Evolutionary conservation across 2,888 invertebrate genomes (phyloP).

Genomic region (Malthinus seriepunctatus): DNA sequence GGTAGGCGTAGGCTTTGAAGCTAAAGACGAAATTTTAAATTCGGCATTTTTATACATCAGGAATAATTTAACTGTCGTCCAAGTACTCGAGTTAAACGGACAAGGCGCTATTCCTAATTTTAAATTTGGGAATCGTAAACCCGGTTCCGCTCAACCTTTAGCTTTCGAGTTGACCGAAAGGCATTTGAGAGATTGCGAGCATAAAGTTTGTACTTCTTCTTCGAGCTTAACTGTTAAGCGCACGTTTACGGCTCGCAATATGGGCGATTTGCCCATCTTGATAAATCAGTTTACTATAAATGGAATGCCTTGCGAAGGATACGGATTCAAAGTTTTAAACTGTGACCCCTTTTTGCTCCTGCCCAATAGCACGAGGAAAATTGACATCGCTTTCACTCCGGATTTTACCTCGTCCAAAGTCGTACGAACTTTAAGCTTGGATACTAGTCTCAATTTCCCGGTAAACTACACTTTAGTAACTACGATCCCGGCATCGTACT

Average conservation of each 20-base stretch:
- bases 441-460: constrained; percentile 63
- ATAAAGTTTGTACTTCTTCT: constrained; percentile 46
- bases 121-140: constrained; percentile 84
- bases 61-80: constrained; percentile 92
- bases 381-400: constrained; percentile 87
- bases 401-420: constrained; percentile 82
- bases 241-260: constrained; percentile 84
- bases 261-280: constrained; percentile 85
- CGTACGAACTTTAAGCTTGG: constrained; percentile 64
- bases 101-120: constrained; percentile 86
- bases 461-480: constrained; percentile 74
- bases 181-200: constrained; percentile 62
- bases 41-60: constrained; percentile 65
- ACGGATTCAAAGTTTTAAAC: constrained; percentile 77
- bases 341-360: constrained; percentile 71
- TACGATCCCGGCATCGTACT: constrained; percentile 61
- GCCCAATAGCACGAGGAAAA: constrained; percentile 74
- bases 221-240: constrained; percentile 77
- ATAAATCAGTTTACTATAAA: constrained; percentile 71
- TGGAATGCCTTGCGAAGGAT: constrained; percentile 72
- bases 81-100: constrained; percentile 80
- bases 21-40: constrained; percentile 52
- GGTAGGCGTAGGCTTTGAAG: constrained; percentile 57
- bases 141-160: constrained; percentile 75
- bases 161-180: constrained; percentile 75